phyloP scores from a whole-genome alignment of 2,888 invertebrate genomes.

The Troides aeacus region DNA sequence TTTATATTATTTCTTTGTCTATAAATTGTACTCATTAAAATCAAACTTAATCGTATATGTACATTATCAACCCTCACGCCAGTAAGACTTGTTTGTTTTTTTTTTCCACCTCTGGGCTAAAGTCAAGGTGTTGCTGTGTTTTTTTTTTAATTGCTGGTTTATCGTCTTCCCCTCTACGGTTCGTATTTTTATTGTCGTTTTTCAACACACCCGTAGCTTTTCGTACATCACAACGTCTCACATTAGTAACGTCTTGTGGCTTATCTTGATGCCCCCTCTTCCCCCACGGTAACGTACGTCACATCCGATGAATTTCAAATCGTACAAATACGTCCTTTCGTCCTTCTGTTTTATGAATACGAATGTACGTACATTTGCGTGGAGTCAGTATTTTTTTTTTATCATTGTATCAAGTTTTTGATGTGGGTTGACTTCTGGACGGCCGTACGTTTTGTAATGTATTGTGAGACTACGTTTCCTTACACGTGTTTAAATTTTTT shows the following conservation, averaged over 20 bases:
- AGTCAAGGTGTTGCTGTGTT: background rate
- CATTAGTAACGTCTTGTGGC: slow-evolving; percentile 3
- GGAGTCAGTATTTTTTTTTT: slow-evolving; percentile 50
- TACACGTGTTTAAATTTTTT: slow-evolving; percentile 42
- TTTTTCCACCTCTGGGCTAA: background rate
- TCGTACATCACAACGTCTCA: background rate
- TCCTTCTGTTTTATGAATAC: slow-evolving; percentile 44
- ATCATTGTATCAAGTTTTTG: slow-evolving; percentile 50
- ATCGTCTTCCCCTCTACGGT: background rate
- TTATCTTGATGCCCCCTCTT: slow-evolving; percentile 1
- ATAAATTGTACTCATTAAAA: no score
- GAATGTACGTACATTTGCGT: slow-evolving; percentile 36
- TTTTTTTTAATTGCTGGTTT: slow-evolving; percentile 1
- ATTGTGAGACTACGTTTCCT: slow-evolving; percentile 48
- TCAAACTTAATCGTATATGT: no score
- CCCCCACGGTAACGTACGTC: slow-evolving; percentile 24
- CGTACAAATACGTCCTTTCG: slow-evolving; percentile 45
- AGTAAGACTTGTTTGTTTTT: background rate
- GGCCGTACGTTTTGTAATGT: slow-evolving; percentile 50
- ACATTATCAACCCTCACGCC: no score
- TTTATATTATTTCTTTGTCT: no score
- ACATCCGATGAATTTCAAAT: slow-evolving; percentile 49
- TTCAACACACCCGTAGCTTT: background rate
- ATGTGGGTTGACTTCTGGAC: slow-evolving; percentile 60
- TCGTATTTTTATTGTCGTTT: background rate